Base-by-base conservation (phyloP, 2,797 vertebrate species). In the Dallia pectoralis region DNA sequence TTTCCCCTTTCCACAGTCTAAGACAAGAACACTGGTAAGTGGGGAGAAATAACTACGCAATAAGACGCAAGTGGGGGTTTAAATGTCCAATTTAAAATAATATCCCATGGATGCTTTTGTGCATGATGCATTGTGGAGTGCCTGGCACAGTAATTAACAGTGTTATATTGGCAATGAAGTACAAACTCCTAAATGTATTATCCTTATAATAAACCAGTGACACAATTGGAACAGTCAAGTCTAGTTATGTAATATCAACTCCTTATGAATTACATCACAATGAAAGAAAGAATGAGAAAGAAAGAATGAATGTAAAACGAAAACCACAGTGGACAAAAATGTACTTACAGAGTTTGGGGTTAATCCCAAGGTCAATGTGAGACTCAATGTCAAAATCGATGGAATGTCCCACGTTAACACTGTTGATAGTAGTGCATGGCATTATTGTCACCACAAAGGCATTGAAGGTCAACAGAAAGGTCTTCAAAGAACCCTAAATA, bases 371-470 rank as follows among this genome's bases (percentile, higher is more conserved):
- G 80, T 97, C 95, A 65, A 93, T 93, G 51, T 95, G 89, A 6
- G 94, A 91, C 47, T 94, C 84, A 0, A 95, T 90, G 90, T 97
- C 94, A 86, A 96, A 96, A 83, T 95, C 92, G 44, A 96, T n/a
- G 0, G 90, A 89, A 7, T 95, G 91, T 56, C 73, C 78, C 40
- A 95, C 8, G 12, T 80, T 79, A 47, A 96, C 27, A 1, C 95
- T 97, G 73, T 12, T 73, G 73, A 1, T 18, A 71, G 71, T 86
- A 44, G 78, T n/a, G 53, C 22, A 36, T 4, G 1, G 4, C 48
- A 67, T 33, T 36, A 12, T 59, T 22, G 25, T 6, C n/a, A 56
- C n/a, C 7, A 56, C 53, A 56, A n/a, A 56, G n/a, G 8, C 11
- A 56, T 56, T 22, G n/a, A 56, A 56, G 22, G 25, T 63, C 61